A percentile compares a stretch with the other conserved stretches of the same genome.
phyloP scores from a whole-genome alignment of 2,888 invertebrate genomes.

The Tuta absoluta region DNA sequence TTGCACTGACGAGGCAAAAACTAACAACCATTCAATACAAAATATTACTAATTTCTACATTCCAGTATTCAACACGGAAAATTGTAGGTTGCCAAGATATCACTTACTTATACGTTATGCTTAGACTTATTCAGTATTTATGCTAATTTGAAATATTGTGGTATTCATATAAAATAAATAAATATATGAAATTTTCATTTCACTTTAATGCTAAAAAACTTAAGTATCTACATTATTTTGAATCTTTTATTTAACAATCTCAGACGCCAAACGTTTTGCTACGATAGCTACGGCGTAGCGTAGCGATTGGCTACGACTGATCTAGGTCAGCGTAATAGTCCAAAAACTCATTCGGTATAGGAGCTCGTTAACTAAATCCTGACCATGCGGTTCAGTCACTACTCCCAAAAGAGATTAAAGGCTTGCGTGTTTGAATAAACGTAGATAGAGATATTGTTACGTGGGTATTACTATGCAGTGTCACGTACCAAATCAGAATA shows the following conservation, averaged over 20 bases:
- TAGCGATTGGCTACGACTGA: neutral
- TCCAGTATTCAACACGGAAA: neutral
- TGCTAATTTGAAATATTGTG: too few species aligned
- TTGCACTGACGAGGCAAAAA: neutral
- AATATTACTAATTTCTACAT: neutral
- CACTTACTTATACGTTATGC: neutral
- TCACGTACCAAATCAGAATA: constrained; percentile 12
- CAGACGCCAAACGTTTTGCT: neutral
- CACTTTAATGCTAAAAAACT: too few species aligned
- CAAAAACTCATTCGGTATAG: neutral
- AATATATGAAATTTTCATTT: too few species aligned
- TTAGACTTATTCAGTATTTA: neutral
- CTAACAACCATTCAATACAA: constrained; percentile 1
- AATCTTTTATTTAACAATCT: too few species aligned
- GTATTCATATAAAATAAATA: too few species aligned
- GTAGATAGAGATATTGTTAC: neutral
- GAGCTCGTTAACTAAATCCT: constrained; percentile 4
- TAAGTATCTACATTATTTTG: too few species aligned
- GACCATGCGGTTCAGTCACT: neutral
- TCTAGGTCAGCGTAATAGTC: constrained; percentile 7
- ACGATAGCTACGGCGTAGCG: neutral
- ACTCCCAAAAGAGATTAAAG: constrained; percentile 2
- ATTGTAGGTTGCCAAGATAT: neutral
- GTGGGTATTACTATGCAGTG: constrained; percentile 4
- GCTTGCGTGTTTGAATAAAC: neutral